Evolutionary conservation across 2,797 vertebrate species (phyloP), one percentile per base, ranked within the genome.

Genomic region (Lateolabrax maculatus): DNA sequence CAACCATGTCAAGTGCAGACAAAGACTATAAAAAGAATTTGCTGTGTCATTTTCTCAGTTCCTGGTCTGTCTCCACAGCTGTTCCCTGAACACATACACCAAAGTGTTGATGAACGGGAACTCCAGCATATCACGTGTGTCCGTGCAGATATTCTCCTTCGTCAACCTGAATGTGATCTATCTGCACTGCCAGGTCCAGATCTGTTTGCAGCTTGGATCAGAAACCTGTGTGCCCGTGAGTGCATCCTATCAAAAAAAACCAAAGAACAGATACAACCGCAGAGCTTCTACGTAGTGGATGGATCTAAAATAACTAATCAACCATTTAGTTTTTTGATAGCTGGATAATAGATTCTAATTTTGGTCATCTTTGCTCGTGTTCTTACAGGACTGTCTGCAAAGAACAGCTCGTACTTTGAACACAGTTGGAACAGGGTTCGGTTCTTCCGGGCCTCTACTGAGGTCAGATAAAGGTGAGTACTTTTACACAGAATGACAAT

Each of bases 121-220:
- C 74, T 96, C 95, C 71, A 96, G 84, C 83, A 95, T 81, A 44
- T 96, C 97, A 1, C 94, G 94, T n/a, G 89, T 99, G 49, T 95
- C 96, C 6, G 94, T 98, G 56, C 93, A 94, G 76, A 92, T 98
- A 9, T 98, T 98, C 79, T 96, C 96, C 36, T 93, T 97, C 16
- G 84, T 98, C 71, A 84, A 95, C 66, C 88, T 94, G 77, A 92
- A 95, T 0, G 63, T 97, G 2, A 93, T 98, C 86, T 98, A 96
- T 46, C 77, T 99, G 85, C 97, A 98, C 91, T 99, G 98, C 89
- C 91, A 92, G 74, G 95, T 98, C 19, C 93, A 93, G 18, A 89
- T 99, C 84, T 99, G 97, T 70, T 66, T 96, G 77, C 95, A 96
- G 85, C 84, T 57, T 0, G 89, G 86, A 0, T 86, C 81, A 2